Conservation (phyloP, 2,797 vertebrate genomes). For the Natrix natrix region DNA sequence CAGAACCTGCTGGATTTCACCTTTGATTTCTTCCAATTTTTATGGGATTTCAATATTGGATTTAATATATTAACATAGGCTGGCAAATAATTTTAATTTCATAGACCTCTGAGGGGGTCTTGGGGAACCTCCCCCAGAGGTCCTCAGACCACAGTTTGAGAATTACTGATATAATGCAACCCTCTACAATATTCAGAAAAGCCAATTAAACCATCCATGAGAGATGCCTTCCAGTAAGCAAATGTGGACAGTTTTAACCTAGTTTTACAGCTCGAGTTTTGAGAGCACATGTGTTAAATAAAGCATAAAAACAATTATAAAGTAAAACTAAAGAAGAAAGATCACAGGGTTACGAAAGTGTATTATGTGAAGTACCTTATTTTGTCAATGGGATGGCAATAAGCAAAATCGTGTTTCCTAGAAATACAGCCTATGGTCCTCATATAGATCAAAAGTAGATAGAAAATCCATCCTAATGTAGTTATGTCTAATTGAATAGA, state of each 20-base stretch:
- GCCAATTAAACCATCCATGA: background rate
- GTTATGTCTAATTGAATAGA: conserved; percentile 2
- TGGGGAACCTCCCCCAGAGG: background rate
- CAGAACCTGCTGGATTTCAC: too few relatives aligned
- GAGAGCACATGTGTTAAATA: background rate
- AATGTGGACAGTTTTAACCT: background rate
- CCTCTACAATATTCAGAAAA: background rate
- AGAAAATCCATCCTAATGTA: conserved; percentile 16
- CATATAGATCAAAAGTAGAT: conserved; percentile 33
- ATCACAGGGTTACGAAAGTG: background rate
- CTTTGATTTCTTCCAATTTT: background rate
- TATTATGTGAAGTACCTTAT: background rate
- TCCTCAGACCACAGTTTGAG: background rate
- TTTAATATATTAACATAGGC: background rate
- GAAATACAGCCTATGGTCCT: background rate
- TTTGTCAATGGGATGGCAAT: background rate
- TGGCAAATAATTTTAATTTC: background rate
- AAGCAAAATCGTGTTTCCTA: conserved; percentile 20
- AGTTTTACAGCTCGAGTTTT: background rate
- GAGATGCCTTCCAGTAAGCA: background rate
- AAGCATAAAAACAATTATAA: background rate
- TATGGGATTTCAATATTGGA: background rate
- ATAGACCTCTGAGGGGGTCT: background rate
- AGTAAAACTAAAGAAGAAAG: background rate
- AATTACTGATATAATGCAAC: background rate